Base-by-base conservation (phyloP, 1,140 invertebrate genomes). In the Brachionus plicatilis region DNA sequence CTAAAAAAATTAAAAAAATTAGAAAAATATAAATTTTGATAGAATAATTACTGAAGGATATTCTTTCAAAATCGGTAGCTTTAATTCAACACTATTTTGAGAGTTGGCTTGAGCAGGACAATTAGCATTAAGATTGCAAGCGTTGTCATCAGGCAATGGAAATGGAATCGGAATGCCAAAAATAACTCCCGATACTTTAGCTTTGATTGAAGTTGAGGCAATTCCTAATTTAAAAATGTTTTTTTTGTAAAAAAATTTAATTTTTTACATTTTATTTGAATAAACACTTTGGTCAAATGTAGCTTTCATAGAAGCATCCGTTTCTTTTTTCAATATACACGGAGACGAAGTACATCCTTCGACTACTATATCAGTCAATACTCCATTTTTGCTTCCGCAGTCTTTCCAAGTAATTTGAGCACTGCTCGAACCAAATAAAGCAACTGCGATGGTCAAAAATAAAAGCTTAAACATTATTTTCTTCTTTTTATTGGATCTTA, bases 91-190 rank as follows among this genome's bases (percentile, higher is more conserved):
- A 4, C 17, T 17, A 47, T 80, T 65, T 12, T 20, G 47, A 43
- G 29, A 37, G 20, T 65, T 80, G 6, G 27, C 27, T n/a, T n/a
- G 8, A 41, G 43, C 76, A 20, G 76, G 76, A 80, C 76, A 80
- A 41, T 47, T 80, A 9, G 53, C 76, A 37, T 37, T 24, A 4
- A 80, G 37, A 41, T 60, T 65, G 60, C 76, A 80, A 80, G 76
- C 76, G 60, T 80, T 60, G 11, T 29, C 7, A 20, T 60, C 76
- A 3, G 76, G 76, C 20, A 80, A 60, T 12, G 76, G 76, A 80
- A 80, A 80, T 43, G 76, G 76, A 80, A 80, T 60, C 60, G 76
- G 76, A 41, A 80, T 37, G 17, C 76, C 76, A 29, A 41, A 60
- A 60, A 80, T 60, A 41, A 80, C 50, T 33, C 76, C 76, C 2